Percentiles rank a stretch among this genome's conserved stretches.
These are phyloP conservation scores for Caranx melampygus DNA, from an alignment of 2,113 vertebrate species.

Conservation along the genomic window DNA sequence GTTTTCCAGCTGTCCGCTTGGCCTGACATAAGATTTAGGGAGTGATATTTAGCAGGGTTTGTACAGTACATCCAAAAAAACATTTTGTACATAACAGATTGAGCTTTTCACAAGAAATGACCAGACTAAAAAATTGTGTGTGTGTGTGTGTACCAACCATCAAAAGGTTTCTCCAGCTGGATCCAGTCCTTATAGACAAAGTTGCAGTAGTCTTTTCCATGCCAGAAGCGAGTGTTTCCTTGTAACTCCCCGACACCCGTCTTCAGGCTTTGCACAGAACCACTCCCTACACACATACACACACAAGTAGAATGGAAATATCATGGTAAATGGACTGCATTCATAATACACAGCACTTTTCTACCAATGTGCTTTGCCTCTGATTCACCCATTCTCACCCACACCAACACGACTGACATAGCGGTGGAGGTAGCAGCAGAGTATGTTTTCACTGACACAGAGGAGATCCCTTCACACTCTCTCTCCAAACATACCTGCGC, in stretches of 20 bases:
- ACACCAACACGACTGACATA: not conserved
- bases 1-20: conserved; percentile 18
- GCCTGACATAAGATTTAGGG: not conserved
- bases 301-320: not conserved
- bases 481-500: conserved; percentile 71
- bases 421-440: not conserved
- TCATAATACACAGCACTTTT: not conserved
- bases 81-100: no score
- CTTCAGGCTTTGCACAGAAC: conserved; percentile 90
- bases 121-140: not conserved
- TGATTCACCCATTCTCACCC: not conserved
- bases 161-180: conserved; percentile 88
- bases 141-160: conserved; percentile 62
- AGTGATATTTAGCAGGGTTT: no score
- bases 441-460: not conserved
- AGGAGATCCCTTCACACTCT: not conserved
- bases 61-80: no score
- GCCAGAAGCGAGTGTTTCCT: conserved; percentile 96
- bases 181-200: conserved; percentile 98
- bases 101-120: not conserved
- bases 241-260: conserved; percentile 91
- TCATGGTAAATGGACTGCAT: not conserved
- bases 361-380: not conserved
- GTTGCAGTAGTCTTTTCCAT: conserved; percentile 98
- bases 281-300: conserved; percentile 82